Base-by-base conservation (phyloP, 2,888 invertebrate species). In the Trichopria drosophilae region DNA sequence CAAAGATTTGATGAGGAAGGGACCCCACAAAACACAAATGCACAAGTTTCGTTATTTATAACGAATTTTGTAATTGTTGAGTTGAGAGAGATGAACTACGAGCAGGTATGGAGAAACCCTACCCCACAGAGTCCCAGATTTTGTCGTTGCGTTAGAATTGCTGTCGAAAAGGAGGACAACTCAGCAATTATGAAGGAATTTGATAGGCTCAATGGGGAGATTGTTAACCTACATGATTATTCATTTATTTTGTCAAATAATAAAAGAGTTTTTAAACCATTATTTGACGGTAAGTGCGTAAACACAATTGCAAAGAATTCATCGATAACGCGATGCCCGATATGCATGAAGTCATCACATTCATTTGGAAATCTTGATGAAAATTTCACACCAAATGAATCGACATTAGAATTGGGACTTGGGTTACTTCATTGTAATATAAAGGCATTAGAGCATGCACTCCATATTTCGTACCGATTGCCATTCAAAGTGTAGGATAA, bases 91-190 rank as follows among this genome's bases (percentile, higher is more conserved):
- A n/a, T n/a, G n/a, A n/a, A n/a, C n/a, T n/a, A 19, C 3, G 19
- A 24, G 3, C 16, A n/a, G 16, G 12, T 16, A 4, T 48, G 24
- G 47, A 6, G 32, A n/a, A 48, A 26, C 28, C 26, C 32, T 12
- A 48, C 48, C n/a, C 41, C 41, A 6, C 15, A 41, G 28, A 41
- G 40, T 9, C 6, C 18, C 23, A 20, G 41, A 32, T 43, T 49
- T 36, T 31, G 12, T 32, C n/a, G 26, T 13, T 5, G 10, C 13
- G 9, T 34, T 5, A 18, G 35, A 4, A 23, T 41, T 26, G 23
- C 28, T 10, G 23, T 48, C 5, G 35, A 48, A 20, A 34, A 41
- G 28, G 34, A 48, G 22, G 23, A 28, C 24, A n/a, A 29, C 5
- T 20, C 23, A 4, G 26, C 16, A 9, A 41, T 34, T 26, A 26